A percentile compares a stretch with the other conserved stretches of the same genome.
Evolutionary conservation across 1,140 invertebrate species (phyloP).

Genomic region (Calycopis cecrops): DNA sequence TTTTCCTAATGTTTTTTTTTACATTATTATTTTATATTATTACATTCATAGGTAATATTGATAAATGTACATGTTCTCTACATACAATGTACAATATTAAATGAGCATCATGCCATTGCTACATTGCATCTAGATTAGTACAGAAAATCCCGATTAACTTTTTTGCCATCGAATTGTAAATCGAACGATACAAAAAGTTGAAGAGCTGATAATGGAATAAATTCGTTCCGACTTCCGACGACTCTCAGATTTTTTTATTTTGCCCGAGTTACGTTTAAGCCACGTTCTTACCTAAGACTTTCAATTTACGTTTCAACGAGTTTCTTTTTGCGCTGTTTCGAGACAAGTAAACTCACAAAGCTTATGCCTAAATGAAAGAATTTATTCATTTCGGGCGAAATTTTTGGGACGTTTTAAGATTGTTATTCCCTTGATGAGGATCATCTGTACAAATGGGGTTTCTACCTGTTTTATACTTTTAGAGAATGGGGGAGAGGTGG

Average conservation of each 20-base stretch:
- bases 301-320: constrained; percentile 39
- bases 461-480: too few species aligned
- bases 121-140: too few species aligned
- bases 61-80: too few species aligned
- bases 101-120: too few species aligned
- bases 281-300: constrained; percentile 32
- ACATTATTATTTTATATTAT: too few species aligned
- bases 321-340: constrained; percentile 34
- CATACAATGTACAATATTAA: too few species aligned
- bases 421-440: background rate
- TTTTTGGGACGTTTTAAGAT: constrained; percentile 24
- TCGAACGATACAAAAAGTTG: constrained; percentile 25
- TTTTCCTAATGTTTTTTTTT: too few species aligned
- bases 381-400: constrained; percentile 30
- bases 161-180: constrained; percentile 7
- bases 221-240: constrained; percentile 23
- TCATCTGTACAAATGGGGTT: too few species aligned
- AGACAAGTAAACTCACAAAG: constrained; percentile 29
- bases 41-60: too few species aligned
- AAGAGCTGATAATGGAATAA: constrained; percentile 39
- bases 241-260: constrained; percentile 44
- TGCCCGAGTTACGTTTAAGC: constrained; percentile 28
- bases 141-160: background rate
- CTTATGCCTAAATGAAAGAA: constrained; percentile 33
- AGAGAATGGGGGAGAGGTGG: too few species aligned